A percentile compares a stretch with the other conserved stretches of the same genome.
phyloP scores from a whole-genome alignment of 2,888 invertebrate species.

The Latheticus oryzae region DNA sequence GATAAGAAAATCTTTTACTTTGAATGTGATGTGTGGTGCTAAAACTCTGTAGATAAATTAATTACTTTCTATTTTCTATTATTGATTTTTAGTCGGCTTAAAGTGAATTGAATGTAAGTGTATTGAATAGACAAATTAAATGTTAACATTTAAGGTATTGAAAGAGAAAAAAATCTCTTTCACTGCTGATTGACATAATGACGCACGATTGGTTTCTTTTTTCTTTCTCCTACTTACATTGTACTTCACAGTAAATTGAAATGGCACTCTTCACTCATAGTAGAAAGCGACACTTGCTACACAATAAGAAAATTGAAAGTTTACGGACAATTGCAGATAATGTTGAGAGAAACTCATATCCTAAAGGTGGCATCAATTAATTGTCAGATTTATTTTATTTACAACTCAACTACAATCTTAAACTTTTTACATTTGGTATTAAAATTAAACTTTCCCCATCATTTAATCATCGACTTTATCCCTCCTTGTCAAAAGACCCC shows the following conservation, averaged over 20 bases:
- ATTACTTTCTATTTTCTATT: no score
- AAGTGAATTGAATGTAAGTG: no score
- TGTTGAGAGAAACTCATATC: constrained; percentile 18
- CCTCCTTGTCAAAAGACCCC: constrained; percentile 52
- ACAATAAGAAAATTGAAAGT: constrained; percentile 36
- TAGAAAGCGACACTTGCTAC: constrained; percentile 41
- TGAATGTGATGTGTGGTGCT: no score
- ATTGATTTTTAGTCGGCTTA: no score
- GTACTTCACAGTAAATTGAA: constrained; percentile 16
- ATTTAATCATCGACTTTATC: constrained; percentile 44
- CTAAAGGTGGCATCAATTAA: no score
- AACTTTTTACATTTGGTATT: constrained; percentile 3
- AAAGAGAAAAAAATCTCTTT: constrained; percentile 3
- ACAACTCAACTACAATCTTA: constrained; percentile 2
- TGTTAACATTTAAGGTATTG: no score
- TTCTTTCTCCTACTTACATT: constrained; percentile 18
- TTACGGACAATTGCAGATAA: constrained; percentile 12
- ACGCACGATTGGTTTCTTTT: constrained; percentile 15
- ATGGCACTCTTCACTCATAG: constrained; percentile 20
- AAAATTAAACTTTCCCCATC: background rate
- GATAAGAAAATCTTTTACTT: no score
- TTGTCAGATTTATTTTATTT: no score
- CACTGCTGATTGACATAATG: background rate
- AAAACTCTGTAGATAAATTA: no score
- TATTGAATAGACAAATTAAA: no score